Evolutionary conservation across 2,888 invertebrate species (phyloP), one percentile per base, ranked within the genome.

Genomic region (Drosophila pegasa): DNA sequence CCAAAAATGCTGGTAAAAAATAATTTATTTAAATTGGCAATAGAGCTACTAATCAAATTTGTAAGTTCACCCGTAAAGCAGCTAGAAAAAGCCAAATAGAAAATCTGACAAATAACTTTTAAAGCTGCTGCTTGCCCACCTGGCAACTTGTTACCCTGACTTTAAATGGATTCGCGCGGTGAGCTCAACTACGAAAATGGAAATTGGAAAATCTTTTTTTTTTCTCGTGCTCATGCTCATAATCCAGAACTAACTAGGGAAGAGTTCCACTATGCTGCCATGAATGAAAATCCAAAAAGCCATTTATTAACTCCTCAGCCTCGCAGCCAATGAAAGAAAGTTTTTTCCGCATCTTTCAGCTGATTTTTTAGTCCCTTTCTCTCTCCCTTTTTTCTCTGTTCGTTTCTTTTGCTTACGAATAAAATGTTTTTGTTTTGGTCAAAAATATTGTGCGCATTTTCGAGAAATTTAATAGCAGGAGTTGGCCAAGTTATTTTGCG

Each of bases 401-500:
- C 3, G 6, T n/a, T 22, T n/a, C 4, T 14, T 29, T 10, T 20
- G 29, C 54, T 29, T 16, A 8, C 20, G 25, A 54, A 40, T 40
- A 43, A 35, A 14, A 33, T 18, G 12, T n/a, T 43, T 55, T 55
- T 43, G 12, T 31, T 31, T 41, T 29, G 38, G 31, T 61, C 52
- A 61, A 60, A 52, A 60, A 52, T 61, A 52, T 38, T 58, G 33
- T 63, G 22, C 20, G 22, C 47, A 61, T 45, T 47, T 40, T 40
- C 63, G 37, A 47, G 51, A 52, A 69, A 69, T 69, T 52, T 51
- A 57, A 57, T 62, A 45, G 47, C 60, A 48, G 20, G 25, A 48
- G n/a, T 33, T 37, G 40, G 14, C 48, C 33, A 63, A 60, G 38
- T 31, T 43, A 37, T 60, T 60, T 31, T 41, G 43, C 29, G 54